A percentile compares a stretch with the other conserved stretches of the same genome.
Evolutionary conservation across 2,797 vertebrate species (phyloP).

Genomic region (Euthynnus affinis): DNA sequence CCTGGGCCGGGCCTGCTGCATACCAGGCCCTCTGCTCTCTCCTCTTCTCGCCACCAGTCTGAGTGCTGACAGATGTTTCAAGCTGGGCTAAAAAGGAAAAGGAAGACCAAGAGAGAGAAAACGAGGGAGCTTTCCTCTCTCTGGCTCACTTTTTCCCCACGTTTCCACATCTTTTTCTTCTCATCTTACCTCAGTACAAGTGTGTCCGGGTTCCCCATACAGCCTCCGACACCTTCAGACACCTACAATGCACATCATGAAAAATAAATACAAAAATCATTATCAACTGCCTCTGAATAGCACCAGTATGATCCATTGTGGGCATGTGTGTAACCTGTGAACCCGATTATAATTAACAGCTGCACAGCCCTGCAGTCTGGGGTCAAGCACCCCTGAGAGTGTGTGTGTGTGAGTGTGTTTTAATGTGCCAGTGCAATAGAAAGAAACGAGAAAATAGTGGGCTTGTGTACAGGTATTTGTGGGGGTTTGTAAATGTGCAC

Average conservation of each 20-base stretch:
- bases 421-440: slow-evolving; percentile 18
- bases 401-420: slow-evolving; percentile 19
- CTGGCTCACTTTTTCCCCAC: slow-evolving; percentile 27
- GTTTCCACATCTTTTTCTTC: slow-evolving; percentile 62
- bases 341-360: slow-evolving; percentile 57
- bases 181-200: slow-evolving; percentile 62
- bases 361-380: slow-evolving; percentile 31
- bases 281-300: slow-evolving; percentile 21
- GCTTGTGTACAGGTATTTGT: slow-evolving; percentile 19
- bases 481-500: slow-evolving; percentile 2
- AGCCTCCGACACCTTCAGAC: slow-evolving; percentile 40
- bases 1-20: slow-evolving; percentile 86
- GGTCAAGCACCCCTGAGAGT: slow-evolving; percentile 52
- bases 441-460: slow-evolving; percentile 30
- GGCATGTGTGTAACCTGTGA: slow-evolving; percentile 46
- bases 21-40: slow-evolving; percentile 87
- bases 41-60: slow-evolving; percentile 86
- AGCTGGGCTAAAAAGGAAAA: slow-evolving; percentile 85
- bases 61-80: slow-evolving; percentile 98
- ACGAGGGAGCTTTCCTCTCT: slow-evolving; percentile 45
- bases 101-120: slow-evolving; percentile 45
- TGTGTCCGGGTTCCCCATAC: slow-evolving; percentile 8
- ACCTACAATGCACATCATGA: slow-evolving; percentile 36
- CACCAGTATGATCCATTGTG: slow-evolving; percentile 20
- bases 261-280: slow-evolving; percentile 36